These are phyloP conservation scores for Drosophila melanosoma DNA, from an alignment of 2,888 invertebrate species.

Conservation along the genomic window DNA sequence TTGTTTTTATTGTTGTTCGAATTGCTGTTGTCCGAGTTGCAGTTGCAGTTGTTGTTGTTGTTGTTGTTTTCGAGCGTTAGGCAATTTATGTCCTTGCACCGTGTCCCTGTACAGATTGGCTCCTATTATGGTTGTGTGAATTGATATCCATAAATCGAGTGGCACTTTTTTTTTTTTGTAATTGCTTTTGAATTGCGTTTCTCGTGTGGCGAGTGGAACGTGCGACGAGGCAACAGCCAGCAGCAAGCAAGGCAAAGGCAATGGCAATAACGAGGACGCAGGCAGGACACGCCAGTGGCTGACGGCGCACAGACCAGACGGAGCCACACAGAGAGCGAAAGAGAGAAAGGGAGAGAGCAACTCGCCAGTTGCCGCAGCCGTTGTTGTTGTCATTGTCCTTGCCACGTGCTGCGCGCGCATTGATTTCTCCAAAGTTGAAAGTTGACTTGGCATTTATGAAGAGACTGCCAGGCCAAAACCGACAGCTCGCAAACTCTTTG, in stretches of 20 bases:
- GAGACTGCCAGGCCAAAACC: constrained; percentile 26
- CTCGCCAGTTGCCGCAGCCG: not conserved
- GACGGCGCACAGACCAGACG: constrained; percentile 45
- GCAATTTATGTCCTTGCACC: constrained; percentile 57
- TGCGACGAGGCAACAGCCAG: constrained; percentile 53
- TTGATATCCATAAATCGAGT: constrained; percentile 67
- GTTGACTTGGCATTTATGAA: constrained; percentile 47
- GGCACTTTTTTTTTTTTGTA: constrained; percentile 63
- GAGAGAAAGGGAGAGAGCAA: constrained; percentile 30
- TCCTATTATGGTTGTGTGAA: constrained; percentile 62
- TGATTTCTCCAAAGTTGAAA: constrained; percentile 61
- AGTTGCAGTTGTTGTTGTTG: constrained; percentile 3
- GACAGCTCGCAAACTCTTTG: constrained; percentile 13
- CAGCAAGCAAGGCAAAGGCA: constrained; percentile 37
- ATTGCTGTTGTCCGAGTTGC: constrained; percentile 19
- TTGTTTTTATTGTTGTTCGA: constrained; percentile 23
- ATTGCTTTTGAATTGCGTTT: constrained; percentile 58
- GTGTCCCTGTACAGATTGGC: constrained; percentile 53
- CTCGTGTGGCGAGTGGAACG: constrained; percentile 20
- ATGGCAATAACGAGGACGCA: constrained; percentile 68
- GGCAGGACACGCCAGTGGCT: constrained; percentile 49
- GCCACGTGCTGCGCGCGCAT: constrained; percentile 85
- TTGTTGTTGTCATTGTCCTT: constrained; percentile 49
- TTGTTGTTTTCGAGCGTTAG: constrained; percentile 31
- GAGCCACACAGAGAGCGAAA: constrained; percentile 39